Evolutionary conservation across 2,113 vertebrate genomes (phyloP).

Genomic region (Craseonycteris thonglongyai): DNA sequence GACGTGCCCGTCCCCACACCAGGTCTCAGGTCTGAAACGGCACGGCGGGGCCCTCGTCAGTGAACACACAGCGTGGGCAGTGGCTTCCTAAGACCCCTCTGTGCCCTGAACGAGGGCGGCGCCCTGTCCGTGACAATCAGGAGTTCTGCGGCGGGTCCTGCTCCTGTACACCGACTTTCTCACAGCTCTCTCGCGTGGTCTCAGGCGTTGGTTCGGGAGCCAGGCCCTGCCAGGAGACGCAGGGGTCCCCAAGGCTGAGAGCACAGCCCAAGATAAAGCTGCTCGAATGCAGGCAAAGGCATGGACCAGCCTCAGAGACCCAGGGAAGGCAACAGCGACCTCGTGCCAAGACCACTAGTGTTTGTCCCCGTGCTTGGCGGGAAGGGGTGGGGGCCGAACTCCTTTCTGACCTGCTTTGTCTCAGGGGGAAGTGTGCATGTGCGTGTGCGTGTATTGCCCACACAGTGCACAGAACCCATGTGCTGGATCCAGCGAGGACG

Average conservation of each 20-base stretch:
- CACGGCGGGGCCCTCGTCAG: not conserved
- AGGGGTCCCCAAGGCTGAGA: not conserved
- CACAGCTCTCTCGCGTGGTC: rapidly evolving
- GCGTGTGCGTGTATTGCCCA: not conserved
- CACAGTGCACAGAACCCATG: not conserved
- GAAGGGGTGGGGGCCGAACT: not conserved
- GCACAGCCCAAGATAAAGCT: not conserved
- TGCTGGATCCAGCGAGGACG: rapidly evolving
- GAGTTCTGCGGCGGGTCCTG: rapidly evolving
- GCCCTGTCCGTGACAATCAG: rapidly evolving
- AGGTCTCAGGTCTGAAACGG: not conserved
- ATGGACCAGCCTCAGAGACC: not conserved
- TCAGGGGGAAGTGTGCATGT: not conserved
- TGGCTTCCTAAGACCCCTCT: not conserved
- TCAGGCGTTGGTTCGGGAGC: not conserved
- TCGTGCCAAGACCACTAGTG: not conserved
- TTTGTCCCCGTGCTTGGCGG: not conserved
- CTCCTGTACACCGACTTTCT: not conserved
- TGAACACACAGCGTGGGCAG: not conserved
- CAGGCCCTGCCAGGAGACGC: not conserved
- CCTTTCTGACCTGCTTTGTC: not conserved
- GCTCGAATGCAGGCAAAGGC: conserved; percentile 36
- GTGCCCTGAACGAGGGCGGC: not conserved
- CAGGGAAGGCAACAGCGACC: not conserved
- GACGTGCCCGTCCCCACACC: rapidly evolving